Evolutionary conservation across 1,140 invertebrate genomes (phyloP).

Genomic region (Lucilia sericata): DNA sequence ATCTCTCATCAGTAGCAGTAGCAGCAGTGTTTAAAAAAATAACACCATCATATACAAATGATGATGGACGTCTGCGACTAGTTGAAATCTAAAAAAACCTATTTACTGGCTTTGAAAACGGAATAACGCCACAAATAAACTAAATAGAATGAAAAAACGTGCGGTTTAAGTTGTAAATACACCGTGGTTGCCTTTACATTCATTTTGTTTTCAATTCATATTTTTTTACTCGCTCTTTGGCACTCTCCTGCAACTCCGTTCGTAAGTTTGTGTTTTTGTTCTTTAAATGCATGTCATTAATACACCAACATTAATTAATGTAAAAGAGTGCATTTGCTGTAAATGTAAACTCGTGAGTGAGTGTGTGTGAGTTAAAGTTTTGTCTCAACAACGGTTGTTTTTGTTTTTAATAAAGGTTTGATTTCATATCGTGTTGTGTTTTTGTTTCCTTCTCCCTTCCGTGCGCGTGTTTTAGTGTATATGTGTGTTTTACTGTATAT

Average conservation of each 20-base stretch:
- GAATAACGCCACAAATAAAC: not conserved
- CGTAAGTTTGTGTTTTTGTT: not conserved
- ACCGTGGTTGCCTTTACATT: not conserved
- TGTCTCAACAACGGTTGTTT: conserved; percentile 8
- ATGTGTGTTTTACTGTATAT: too few species aligned
- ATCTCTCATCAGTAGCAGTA: not conserved
- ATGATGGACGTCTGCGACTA: not conserved
- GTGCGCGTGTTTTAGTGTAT: not conserved
- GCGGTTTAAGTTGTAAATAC: conserved; percentile 20
- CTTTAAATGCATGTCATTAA: not conserved
- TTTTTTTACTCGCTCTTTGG: not conserved
- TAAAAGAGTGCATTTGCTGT: not conserved
- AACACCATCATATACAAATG: not conserved
- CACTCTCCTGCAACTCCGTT: not conserved
- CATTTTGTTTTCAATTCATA: not conserved
- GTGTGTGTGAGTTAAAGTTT: not conserved
- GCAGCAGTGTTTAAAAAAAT: not conserved
- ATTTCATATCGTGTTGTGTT: not conserved
- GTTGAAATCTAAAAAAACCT: not conserved
- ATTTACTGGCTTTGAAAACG: not conserved
- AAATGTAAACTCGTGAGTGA: not conserved
- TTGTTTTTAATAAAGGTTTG: not conserved
- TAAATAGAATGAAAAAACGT: not conserved
- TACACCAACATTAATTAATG: not conserved
- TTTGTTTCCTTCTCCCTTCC: not conserved